Evolutionary conservation across 2,113 vertebrate genomes (phyloP), one percentile per base, ranked within the genome.

Genomic region (Phyllostomus discolor): DNA sequence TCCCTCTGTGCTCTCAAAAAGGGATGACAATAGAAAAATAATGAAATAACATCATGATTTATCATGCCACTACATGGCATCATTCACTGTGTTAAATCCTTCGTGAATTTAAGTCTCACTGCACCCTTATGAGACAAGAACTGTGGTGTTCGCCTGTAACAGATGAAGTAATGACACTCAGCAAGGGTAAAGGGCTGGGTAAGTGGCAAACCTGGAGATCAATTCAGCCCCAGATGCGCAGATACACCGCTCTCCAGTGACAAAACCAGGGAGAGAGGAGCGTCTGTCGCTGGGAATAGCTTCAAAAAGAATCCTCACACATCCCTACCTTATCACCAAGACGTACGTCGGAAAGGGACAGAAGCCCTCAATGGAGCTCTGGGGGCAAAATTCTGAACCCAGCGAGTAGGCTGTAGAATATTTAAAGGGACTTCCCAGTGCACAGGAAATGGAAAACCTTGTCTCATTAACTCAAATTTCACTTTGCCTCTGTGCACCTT

Each of bases 11-110:
- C 41, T 81, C 67, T 76, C 76, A n/a, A 16, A n/a, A 38, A 9
- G 41, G 3, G 26, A 16, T 24, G 38, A 43, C 41, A 48, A 33
- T 19, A 43, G 7, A 38, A n/a, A 0, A 46, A 19, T 2, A 57
- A 33, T 5, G 2, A 62, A 35, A 41, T 4, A 28, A 33, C 11
- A n/a, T 10, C 38, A 16, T 7, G 3, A 24, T 19, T 41, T 33
- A 52, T 24, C 7, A 59, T 0, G 10, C 33, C 24, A 4, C 14
- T 1, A 8, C 8, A 1, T 15, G 4, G 24, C 17, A 83, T 35
- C 20, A 46, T 5, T 46, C 50, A 15, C 14, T 1, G 14, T 67
- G 57, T 28, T 67, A 9, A 35, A 16, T 41, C 28, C 35, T 46
- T 33, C 1, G 0, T 24, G 54, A 38, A 80, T 59, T 66, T 52